Percentiles rank a stretch among this genome's conserved stretches.
Evolutionary conservation across 2,797 vertebrate genomes (phyloP).

Genomic region (Crocodylus rhombifer): DNA sequence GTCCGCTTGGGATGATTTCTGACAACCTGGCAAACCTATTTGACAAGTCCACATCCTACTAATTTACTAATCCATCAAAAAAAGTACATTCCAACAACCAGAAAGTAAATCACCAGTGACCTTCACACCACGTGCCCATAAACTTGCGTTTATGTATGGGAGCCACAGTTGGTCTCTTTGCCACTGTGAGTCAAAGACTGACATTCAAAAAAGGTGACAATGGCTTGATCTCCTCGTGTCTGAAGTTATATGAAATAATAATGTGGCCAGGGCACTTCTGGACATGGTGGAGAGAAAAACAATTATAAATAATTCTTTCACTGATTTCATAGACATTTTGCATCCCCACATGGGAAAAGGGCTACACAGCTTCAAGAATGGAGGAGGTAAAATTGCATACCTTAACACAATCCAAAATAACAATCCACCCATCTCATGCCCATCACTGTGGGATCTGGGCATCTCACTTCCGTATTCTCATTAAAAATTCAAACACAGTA

Average conservation of each 20-base stretch:
- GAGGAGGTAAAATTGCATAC: background rate
- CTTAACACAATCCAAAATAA: rapidly evolving
- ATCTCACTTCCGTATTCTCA: background rate
- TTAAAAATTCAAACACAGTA: background rate
- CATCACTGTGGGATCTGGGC: background rate
- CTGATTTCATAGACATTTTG: background rate
- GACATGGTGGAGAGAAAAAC: background rate
- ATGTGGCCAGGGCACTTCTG: constrained; percentile 45
- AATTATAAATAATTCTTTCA: constrained; percentile 8
- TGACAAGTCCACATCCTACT: constrained; percentile 67
- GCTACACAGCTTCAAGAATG: background rate
- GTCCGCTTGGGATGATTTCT: constrained; percentile 76
- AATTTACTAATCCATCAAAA: constrained; percentile 68
- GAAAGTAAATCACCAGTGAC: constrained; percentile 69
- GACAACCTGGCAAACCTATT: constrained; percentile 75
- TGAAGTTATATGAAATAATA: constrained; percentile 77
- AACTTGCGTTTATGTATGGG: constrained; percentile 30
- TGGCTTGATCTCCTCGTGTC: constrained; percentile 74
- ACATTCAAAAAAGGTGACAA: constrained; percentile 55
- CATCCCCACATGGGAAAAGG: rapidly evolving
- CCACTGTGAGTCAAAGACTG: constrained; percentile 55
- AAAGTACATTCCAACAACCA: constrained; percentile 69
- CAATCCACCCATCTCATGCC: rapidly evolving
- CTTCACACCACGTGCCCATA: constrained; percentile 33
- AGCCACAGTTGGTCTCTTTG: constrained; percentile 48